Conservation (phyloP, 2,113 vertebrate genomes). For the Leptosomus discolor region DNA sequence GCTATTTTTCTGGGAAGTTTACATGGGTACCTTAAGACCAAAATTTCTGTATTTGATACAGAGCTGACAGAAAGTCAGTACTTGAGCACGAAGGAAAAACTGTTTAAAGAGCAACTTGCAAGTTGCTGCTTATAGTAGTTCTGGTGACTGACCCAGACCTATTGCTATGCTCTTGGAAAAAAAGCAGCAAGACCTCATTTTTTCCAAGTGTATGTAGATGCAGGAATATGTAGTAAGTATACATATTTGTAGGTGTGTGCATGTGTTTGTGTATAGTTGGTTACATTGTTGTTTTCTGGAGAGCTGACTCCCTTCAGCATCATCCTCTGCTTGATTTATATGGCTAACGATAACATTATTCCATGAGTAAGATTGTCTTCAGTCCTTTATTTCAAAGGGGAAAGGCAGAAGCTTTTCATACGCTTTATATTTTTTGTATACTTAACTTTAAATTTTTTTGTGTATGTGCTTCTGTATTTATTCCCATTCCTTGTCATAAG, state of each 20-base stretch:
- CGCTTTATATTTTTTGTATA: neutral
- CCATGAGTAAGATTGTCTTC: neutral
- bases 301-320: neutral
- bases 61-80: neutral
- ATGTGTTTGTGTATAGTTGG: neutral
- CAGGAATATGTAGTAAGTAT: neutral
- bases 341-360: neutral
- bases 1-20: neutral
- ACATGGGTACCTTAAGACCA: rapidly evolving
- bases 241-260: neutral
- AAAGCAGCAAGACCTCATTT: neutral
- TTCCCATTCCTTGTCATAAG: neutral
- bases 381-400: neutral
- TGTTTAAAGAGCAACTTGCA: neutral
- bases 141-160: neutral
- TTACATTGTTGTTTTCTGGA: neutral
- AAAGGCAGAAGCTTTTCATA: neutral
- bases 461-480: neutral
- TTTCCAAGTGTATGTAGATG: neutral
- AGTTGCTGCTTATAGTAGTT: neutral
- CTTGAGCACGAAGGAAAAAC: neutral
- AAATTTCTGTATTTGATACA: neutral
- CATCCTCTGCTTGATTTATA: neutral
- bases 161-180: neutral
- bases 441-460: neutral